These are phyloP conservation scores for Zoanthus solanderi DNA, from an alignment of 92 coral and sea anemone species.

Conservation along the genomic window DNA sequence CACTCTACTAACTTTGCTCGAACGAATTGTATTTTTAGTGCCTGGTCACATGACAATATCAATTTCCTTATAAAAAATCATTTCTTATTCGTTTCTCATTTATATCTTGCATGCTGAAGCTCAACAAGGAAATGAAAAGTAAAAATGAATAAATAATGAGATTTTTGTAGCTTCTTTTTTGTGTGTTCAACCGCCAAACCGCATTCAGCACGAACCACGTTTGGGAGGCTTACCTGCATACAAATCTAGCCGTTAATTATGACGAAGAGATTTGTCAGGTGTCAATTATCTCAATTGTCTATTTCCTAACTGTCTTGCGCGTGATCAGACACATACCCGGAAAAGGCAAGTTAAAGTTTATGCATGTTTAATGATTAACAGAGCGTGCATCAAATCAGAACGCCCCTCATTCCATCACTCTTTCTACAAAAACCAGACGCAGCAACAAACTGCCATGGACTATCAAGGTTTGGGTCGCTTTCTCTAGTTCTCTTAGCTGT, in stretches of 20 bases:
- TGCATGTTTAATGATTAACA: conserved; percentile 42
- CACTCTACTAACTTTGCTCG: no score
- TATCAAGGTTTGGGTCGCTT: conserved; percentile 60
- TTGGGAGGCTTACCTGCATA: not conserved
- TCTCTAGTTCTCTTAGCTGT: not conserved
- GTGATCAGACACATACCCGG: conserved; percentile 15
- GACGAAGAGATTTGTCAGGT: not conserved
- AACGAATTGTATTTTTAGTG: no score
- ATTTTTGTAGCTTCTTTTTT: not conserved
- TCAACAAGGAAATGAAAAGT: not conserved
- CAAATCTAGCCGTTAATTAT: not conserved
- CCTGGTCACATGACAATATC: no score
- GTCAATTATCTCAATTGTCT: not conserved
- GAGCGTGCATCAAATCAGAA: not conserved
- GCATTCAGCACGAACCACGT: not conserved
- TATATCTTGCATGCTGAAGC: not conserved
- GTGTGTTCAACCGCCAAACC: not conserved
- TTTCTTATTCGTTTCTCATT: not conserved
- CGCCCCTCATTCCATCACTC: conserved; percentile 18
- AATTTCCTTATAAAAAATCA: not conserved
- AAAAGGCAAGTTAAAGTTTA: not conserved
- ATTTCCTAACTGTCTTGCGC: not conserved
- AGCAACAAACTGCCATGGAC: conserved; percentile 37
- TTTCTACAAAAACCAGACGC: not conserved
- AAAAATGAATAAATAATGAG: not conserved